phyloP scores from a whole-genome alignment of 64 coral and sea anemone species.

The Platygyra sinensis region DNA sequence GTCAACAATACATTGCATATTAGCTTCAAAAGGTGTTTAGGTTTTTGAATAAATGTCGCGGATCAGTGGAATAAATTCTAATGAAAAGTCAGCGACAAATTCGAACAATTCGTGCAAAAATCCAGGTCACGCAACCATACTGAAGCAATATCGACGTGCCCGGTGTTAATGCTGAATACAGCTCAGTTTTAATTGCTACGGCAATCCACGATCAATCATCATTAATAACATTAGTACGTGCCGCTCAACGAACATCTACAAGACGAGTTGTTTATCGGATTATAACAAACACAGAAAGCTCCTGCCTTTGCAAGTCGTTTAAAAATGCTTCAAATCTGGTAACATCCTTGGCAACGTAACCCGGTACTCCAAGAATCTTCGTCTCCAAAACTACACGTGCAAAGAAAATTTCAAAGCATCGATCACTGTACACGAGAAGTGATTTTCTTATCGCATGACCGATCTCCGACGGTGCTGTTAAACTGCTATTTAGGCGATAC shows the following conservation, averaged over 20 bases:
- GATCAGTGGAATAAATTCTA: background rate
- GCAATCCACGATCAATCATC: background rate
- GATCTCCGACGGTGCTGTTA: background rate
- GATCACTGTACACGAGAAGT: no score
- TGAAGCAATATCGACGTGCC: background rate
- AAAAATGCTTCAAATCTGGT: no score
- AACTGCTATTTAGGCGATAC: background rate
- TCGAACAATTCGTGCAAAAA: background rate
- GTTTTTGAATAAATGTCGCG: conserved; percentile 38
- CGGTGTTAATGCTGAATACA: background rate
- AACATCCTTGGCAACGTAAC: no score
- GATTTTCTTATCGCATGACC: background rate
- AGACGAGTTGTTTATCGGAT: no score
- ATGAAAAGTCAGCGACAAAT: background rate
- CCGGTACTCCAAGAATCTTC: no score
- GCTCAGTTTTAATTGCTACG: background rate
- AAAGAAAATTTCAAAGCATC: no score
- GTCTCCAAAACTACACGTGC: no score
- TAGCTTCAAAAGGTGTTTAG: background rate
- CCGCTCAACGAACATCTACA: no score
- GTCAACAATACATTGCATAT: conserved; percentile 17
- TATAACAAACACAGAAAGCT: no score
- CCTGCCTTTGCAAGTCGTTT: no score
- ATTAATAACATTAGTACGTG: no score
- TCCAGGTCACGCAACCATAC: background rate